Evolutionary conservation across 2,113 vertebrate species (phyloP), one percentile per base, ranked within the genome.

Genomic region (Heterotilapia buettikoferi): DNA sequence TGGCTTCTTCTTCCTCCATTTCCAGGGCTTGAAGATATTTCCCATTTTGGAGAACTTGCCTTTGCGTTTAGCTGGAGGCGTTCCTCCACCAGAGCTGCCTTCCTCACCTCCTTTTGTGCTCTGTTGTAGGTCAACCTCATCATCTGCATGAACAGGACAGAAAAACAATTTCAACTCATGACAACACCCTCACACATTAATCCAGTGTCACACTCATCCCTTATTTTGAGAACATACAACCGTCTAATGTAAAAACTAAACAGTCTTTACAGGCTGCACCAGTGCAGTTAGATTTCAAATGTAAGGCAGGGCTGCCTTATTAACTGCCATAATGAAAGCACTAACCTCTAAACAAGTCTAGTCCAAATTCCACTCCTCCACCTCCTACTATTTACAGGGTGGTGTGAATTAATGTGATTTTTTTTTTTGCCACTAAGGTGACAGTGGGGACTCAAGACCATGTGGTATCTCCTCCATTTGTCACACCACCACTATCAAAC

Each of bases 11-110:
- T 98, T 99, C 83, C 97, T 97, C 98, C 98, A 99, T 91, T 99
- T 99, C 98, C 98, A 99, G 33, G 98, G 98, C 85, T 98, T 99
- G 95, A 99, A 99, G 93, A 99, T 98, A 83, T 97, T 97, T 82
- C 98, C 98, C 90, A 99, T 97, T 73, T 96, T 96, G 5, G 97
- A 96, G 78, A 99, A 98, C 94, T 99, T 99, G 95, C 98, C 97
- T 94, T 99, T 99, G 85, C 97, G 97, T 90, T 98, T 99, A 7
- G 95, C 93, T 7, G 97, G 97, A 84, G 98, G 97, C 0, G 97
- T 96, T 68, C 93, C 95, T 31, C 96, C 97, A 24, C 96, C 96
- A 0, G 97, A 96, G 95, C 96, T 97, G 38, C 96, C 95, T 33
- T 96, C 97, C 1, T 98, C 97, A 14, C 96, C 91, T 56, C 92